Evolutionary conservation across 2,888 invertebrate genomes (phyloP), one percentile per base, ranked within the genome.

Genomic region (Dolomedes plantarius): DNA sequence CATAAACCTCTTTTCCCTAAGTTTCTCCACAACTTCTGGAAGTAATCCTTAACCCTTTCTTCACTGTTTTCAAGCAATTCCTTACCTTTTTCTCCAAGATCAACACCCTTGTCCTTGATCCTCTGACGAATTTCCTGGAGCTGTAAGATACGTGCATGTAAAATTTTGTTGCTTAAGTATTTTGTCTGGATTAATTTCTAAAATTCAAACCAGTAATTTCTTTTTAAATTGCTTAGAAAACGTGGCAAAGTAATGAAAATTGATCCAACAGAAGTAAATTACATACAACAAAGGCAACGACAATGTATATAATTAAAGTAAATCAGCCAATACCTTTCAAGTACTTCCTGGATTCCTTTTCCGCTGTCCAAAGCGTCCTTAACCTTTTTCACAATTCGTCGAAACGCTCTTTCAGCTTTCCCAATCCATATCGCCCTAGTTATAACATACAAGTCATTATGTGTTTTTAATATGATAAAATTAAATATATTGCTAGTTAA

Each of bases 291-390:
- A n/a, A n/a, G n/a, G n/a, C n/a, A n/a, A n/a, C n/a, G n/a, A n/a
- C n/a, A n/a, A n/a, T n/a, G n/a, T n/a, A n/a, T n/a, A n/a, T n/a
- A n/a, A n/a, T n/a, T n/a, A n/a, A n/a, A n/a, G n/a, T 7, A 7
- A 36, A 7, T 36, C 36, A 7, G 36, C 7, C 9, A n/a, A n/a
- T 56, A 80, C 86, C 69, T 86, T 86, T 50, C 79, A 1, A 86
- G 23, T 1, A 36, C 16, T 0, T 86, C 86, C 27, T 75, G 75
- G 27, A 86, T 50, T 5, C 16, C 46, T 19, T 76, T 71, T 13
- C 86, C 86, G 13, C 76, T 50, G 27, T 86, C 80, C 2, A 86
- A 39, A 41, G 86, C 86, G 2, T 86, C 86, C 74, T 80, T 80
- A 31, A 86, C 11, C 46, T 80, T 86, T 9, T 80, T 32, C 29